Evolutionary conservation across 2,888 invertebrate genomes (phyloP), one percentile per base, ranked within the genome.

Genomic region (Adela reaumurella): DNA sequence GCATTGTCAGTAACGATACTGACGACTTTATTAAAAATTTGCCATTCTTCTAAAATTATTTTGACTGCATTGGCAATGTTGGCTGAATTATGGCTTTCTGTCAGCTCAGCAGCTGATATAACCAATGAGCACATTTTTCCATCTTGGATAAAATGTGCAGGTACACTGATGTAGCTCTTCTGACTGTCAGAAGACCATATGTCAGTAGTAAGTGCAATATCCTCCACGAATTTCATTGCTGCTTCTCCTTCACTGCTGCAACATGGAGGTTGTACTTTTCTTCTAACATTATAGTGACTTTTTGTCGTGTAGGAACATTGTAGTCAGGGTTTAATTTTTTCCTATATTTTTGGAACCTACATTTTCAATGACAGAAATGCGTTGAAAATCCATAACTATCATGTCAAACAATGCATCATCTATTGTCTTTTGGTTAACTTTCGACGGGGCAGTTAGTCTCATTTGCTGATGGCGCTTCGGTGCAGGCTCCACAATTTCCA

Each of bases 1-100:
- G 56, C 57, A 50, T 57, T 56, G 49, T 60, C 56, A 28, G 54
- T 55, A 19, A 56, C 53, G 47, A 55, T 54, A 1, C 49, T 19
- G 17, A 17, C 5, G 5, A 51, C 45, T 28, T 46, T 49, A 16
- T 24, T 17, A 43, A 41, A 19, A 24, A 45, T 50, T 14, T 20
- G 17, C 19, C 10, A 48, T 42, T 48, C 19, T 49, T 48, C 45
- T 45, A 54, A 51, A 45, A 56, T 47, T 52, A 53, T 52, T 49
- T 46, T 46, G 46, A 54, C 51, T 49, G 50, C 50, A 43, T 48
- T 42, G 41, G 51, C 50, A 49, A 54, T 54, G 43, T 52, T 54
- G 19, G 51, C 50, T 45, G 50, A 45, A 28, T 51, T 54, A 48
- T 52, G 49, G 10, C 48, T 19, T 45, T 29, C 2, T 50, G 49